phyloP scores from a whole-genome alignment of 2,797 vertebrate genomes.

The Chaetophractus vellerosus region DNA sequence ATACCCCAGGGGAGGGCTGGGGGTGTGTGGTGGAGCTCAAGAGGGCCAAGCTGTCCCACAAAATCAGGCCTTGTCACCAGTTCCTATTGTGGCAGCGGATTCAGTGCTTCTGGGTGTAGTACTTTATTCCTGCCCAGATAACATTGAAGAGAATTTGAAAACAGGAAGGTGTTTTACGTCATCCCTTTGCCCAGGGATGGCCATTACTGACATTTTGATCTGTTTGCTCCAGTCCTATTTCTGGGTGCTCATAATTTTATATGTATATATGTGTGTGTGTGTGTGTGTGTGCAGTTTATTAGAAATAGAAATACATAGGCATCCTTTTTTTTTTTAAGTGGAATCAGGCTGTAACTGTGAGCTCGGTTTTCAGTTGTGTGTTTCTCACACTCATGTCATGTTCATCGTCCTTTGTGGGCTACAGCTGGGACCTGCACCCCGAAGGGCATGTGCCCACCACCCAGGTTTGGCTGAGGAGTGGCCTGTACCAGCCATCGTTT shows the following conservation, averaged over 20 bases:
- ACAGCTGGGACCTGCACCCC: not conserved
- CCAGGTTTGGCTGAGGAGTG: not conserved
- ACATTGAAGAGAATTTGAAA: slow-evolving; percentile 46
- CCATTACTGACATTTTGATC: not conserved
- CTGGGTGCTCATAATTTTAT: not conserved
- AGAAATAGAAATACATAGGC: not conserved
- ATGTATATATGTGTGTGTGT: not conserved
- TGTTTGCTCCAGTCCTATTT: not conserved
- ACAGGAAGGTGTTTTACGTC: slow-evolving; percentile 51
- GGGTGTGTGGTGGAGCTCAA: too few species aligned
- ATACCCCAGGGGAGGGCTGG: too few species aligned
- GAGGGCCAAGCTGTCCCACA: too few species aligned
- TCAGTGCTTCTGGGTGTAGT: slow-evolving; percentile 48
- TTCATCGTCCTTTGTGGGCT: not conserved
- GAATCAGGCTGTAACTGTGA: not conserved
- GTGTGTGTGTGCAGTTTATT: not conserved
- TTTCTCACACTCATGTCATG: not conserved
- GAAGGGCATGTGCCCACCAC: not conserved
- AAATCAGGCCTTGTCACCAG: not conserved
- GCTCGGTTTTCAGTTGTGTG: not conserved
- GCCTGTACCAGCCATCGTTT: not conserved
- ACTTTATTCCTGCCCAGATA: slow-evolving; percentile 29
- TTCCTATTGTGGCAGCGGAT: not conserved
- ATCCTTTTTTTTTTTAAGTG: not conserved
- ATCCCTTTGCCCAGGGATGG: not conserved